Evolutionary conservation across 1,140 invertebrate species (phyloP), one percentile per base, ranked within the genome.

Genomic region (Drosophila triauraria): DNA sequence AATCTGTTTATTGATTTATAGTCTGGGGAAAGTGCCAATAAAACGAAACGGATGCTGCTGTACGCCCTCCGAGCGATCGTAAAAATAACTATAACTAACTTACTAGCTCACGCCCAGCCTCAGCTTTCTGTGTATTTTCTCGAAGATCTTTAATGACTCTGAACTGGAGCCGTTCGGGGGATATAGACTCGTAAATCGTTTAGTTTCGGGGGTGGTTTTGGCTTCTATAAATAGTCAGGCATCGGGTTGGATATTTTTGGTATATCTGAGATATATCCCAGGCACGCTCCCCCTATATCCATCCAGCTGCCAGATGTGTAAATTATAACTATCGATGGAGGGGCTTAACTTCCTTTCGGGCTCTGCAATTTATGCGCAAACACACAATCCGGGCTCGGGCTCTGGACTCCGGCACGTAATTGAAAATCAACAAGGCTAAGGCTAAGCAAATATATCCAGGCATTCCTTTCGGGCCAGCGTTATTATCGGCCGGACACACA

Each of bases 1-100:
- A 80, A 75, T 79, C 78, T 90, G 85, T 90, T 90, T 90, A 90
- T 90, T 90, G 85, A 90, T 91, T 90, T 90, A 90, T 90, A 76
- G 85, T 84, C 65, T 68, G 38, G 70, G 71, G 64, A 91, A 91
- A 90, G 85, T 85, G 82, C 78, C 82, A 90, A 90, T 90, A 90
- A 91, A 90, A 90, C 59, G 44, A 3, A 3, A 38, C 27, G 50
- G 64, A 42, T 42, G 75, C 62, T 43, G 40, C 65, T 78, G 56
- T 4, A 25, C 30, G 67, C 57, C 59, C 70, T 48, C 58, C 5
- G 23, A n/a, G 30, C 17, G 75, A 72, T 83, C 77, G 58, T 88
- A 75, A 87, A 87, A 88, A 58, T 32, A 56, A 70, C 58, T 88
- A 59, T 59, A 56, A 56, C 43, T 47, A 71, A 47, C 27, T 15